phyloP scores from a whole-genome alignment of 2,888 invertebrate species.

The Melinaea menophilus region DNA sequence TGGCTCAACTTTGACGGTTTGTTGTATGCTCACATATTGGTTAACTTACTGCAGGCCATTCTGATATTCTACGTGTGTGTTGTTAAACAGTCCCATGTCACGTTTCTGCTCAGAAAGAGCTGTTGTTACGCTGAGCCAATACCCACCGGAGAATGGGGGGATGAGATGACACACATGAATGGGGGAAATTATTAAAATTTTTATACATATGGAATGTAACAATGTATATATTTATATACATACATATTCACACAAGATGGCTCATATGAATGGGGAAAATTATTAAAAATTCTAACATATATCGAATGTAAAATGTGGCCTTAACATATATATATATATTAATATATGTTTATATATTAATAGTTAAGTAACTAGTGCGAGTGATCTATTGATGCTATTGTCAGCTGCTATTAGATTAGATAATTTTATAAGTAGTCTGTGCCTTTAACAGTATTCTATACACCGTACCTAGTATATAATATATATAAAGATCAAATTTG shows the following conservation, averaged over 20 bases:
- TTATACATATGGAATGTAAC: not conserved
- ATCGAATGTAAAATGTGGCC: not conserved
- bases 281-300: conserved; percentile 41
- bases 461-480: too few species aligned
- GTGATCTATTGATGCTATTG: too few species aligned
- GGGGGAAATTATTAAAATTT: conserved; percentile 70
- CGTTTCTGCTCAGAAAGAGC: conserved; percentile 86
- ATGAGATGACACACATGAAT: conserved; percentile 93
- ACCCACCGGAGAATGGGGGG: conserved; percentile 90
- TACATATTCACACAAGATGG: conserved; percentile 83
- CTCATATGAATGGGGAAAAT: conserved; percentile 86
- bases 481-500: too few species aligned
- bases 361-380: too few species aligned
- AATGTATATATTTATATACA: not conserved
- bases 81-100: conserved; percentile 87
- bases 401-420: too few species aligned
- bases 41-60: conserved; percentile 87
- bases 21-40: conserved; percentile 84
- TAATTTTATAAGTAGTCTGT: too few species aligned
- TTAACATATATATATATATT: not conserved
- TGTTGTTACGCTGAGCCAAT: conserved; percentile 87
- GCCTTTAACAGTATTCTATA: too few species aligned
- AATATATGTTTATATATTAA: too few species aligned
- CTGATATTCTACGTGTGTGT: conserved; percentile 87
- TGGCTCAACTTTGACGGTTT: conserved; percentile 85